Base-by-base conservation (phyloP, 2,888 invertebrate species). In the Luperina nickerlii region DNA sequence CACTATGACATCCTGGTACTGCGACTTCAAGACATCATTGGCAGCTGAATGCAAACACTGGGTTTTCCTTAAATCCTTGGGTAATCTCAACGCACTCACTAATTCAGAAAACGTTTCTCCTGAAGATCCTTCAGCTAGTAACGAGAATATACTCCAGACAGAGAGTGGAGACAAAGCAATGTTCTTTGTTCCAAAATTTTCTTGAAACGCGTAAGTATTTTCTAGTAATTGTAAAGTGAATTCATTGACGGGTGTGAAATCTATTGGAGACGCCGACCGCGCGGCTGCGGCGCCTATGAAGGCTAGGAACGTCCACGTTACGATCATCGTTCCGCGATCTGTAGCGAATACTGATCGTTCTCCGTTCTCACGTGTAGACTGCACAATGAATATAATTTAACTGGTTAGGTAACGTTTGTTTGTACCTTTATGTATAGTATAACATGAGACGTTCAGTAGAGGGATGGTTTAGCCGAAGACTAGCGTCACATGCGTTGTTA, bases 71-170 rank as follows among this genome's bases (percentile, higher is more conserved):
- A 95, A 87, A 84, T 96, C 96, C 51, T 91, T 93, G 1, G 96
- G 96, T 1, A 96, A 81, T 68, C 91, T 90, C 18, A 96, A 86
- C 8, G 92, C 93, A 71, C 86, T 93, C 90, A 95, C 92, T n/a
- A 96, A 86, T 87, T 96, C 96, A 24, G 92, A 80, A 79, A 95
- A 96, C 0, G 96, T 96, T 74, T 95, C 93, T 2, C 96, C 96
- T 0, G 96, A 90, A 0, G 96, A 95, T 74, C 96, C 96, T 91
- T 96, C 96, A 6, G 96, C 95, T 27, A 96, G 89, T 13, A 97
- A 88, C 0, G 97, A 91, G 87, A 96, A 95, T 45, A 96, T 91
- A 74, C 94, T 96, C 97, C 97, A 97, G 5, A 96, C 91, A 1
- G 97, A 97, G 2, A 97, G 79, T 0, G 97, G 97, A 3, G 96